Evolutionary conservation across 2,797 vertebrate species (phyloP).

Genomic region (Crenuchus spilurus): DNA sequence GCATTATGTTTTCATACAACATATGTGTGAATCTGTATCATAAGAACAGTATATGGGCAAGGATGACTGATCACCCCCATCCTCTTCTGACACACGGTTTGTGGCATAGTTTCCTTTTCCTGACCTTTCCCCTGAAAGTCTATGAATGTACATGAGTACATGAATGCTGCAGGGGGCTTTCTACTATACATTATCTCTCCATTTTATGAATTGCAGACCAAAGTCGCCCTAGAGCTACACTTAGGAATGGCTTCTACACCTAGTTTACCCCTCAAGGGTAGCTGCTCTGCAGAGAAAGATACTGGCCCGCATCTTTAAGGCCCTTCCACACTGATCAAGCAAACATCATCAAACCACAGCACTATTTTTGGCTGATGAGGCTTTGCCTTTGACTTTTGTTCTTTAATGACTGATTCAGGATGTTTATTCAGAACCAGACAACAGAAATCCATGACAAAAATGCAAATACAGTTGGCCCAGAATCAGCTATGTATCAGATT

Average conservation of each 20-base stretch:
- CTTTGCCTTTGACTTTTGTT: too few species aligned
- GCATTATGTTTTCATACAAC: slow-evolving; percentile 62
- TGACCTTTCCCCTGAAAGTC: not conserved
- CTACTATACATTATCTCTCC: not conserved
- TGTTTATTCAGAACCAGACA: slow-evolving; percentile 13
- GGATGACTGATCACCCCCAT: slow-evolving; percentile 58
- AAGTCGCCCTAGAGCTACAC: not conserved
- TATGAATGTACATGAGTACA: not conserved
- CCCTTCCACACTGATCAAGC: too few species aligned
- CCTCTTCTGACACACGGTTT: slow-evolving; percentile 60
- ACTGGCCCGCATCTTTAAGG: not conserved
- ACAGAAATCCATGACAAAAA: too few species aligned
- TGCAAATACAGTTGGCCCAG: slow-evolving; percentile 41
- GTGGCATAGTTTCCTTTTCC: slow-evolving; percentile 7
- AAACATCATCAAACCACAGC: too few species aligned
- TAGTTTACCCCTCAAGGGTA: not conserved
- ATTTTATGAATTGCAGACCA: not conserved
- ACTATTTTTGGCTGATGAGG: too few species aligned
- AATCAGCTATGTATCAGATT: slow-evolving; percentile 40
- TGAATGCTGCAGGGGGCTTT: not conserved
- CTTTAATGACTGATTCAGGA: slow-evolving; percentile 1
- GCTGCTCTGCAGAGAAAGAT: not conserved
- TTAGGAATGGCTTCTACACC: not conserved
- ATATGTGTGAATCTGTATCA: slow-evolving; percentile 57
- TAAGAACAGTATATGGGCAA: slow-evolving; percentile 69